These are phyloP conservation scores for Eueides isabella DNA, from an alignment of 1,140 invertebrate genomes.

Conservation along the genomic window DNA sequence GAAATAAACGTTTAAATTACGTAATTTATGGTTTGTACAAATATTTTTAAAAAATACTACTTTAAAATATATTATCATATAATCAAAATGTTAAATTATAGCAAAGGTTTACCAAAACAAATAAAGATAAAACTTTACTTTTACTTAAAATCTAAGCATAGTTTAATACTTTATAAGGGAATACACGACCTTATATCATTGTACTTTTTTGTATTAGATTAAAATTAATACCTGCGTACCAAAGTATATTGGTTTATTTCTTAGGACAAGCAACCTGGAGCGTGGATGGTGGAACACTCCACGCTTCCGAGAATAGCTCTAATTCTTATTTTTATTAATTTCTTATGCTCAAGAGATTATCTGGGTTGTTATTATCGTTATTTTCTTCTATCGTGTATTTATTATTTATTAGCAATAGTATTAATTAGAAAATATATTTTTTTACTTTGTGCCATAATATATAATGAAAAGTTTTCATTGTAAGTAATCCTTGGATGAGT, in stretches of 20 bases:
- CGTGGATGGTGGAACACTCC: not conserved
- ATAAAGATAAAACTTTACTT: no score
- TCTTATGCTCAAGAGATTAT: not conserved
- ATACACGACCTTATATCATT: no score
- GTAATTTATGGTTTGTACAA: not conserved
- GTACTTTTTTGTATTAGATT: no score
- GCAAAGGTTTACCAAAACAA: no score
- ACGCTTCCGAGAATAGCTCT: not conserved
- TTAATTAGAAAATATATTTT: not conserved
- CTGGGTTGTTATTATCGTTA: not conserved
- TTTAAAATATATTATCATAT: no score
- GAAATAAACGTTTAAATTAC: not conserved
- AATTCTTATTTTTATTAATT: not conserved
- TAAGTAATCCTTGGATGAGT: no score
- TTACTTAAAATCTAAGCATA: no score
- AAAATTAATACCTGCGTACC: not conserved
- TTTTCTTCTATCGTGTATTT: not conserved
- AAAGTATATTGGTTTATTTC: not conserved
- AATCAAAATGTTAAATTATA: no score
- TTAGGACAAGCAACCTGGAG: not conserved
- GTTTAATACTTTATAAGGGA: no score
- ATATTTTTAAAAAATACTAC: not conserved
- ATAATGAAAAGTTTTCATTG: no score
- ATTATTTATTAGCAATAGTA: not conserved
- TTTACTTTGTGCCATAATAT: no score